These are phyloP conservation scores for Strix aluco DNA, from an alignment of 2,113 vertebrate genomes.

Conservation along the genomic window DNA sequence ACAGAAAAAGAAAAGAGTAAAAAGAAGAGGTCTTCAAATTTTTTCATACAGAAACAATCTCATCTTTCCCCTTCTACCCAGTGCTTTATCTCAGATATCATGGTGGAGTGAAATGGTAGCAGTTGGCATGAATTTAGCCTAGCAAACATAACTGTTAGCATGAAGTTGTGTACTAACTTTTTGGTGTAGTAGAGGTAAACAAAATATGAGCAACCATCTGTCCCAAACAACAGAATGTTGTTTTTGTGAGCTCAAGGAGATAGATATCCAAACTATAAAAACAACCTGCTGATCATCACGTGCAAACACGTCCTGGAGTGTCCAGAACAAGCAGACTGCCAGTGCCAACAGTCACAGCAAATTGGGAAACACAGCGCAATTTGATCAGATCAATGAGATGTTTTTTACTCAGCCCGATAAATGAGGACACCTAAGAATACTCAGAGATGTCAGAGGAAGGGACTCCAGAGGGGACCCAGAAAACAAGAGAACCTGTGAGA, in stretches of 20 bases:
- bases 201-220: neutral
- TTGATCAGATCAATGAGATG: neutral
- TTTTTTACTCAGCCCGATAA: neutral
- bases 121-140: neutral
- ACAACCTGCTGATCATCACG: neutral
- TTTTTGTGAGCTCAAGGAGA: neutral
- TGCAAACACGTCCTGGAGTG: neutral
- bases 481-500: neutral
- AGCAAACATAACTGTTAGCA: neutral
- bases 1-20: neutral
- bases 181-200: neutral
- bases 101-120: neutral
- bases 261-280: neutral
- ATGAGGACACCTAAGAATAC: neutral
- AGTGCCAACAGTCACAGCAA: neutral
- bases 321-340: neutral
- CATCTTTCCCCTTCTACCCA: neutral
- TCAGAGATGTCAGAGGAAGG: neutral
- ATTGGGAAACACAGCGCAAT: neutral
- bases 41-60: neutral
- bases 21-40: neutral
- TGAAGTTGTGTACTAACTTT: neutral
- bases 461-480: neutral
- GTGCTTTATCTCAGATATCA: neutral
- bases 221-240: neutral